A percentile compares a stretch with the other conserved stretches of the same genome.
Conservation (phyloP, 2,113 vertebrate species). For the Lamprologus speciosus region DNA sequence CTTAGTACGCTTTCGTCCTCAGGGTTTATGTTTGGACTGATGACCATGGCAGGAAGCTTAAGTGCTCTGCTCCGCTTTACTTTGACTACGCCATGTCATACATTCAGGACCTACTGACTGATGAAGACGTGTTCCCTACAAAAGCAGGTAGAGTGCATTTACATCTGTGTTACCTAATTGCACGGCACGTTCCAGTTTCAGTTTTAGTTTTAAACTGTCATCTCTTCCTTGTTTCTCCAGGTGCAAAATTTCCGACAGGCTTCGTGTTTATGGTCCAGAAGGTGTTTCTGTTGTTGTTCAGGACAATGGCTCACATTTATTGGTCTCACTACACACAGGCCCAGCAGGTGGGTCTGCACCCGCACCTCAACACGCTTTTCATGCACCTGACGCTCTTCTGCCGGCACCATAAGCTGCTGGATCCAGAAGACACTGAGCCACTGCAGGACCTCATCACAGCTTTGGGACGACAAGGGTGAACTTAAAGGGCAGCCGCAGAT, state of each 20-base stretch:
- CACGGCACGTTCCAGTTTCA: not conserved
- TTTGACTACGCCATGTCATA: conserved; percentile 78
- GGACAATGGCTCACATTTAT: conserved; percentile 77
- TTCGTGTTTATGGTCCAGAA: conserved; percentile 75
- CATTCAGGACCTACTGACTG: conserved; percentile 74
- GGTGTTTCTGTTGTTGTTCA: conserved; percentile 74
- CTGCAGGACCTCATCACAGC: conserved; percentile 71
- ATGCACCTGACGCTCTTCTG: conserved; percentile 74
- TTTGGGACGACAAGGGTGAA: conserved; percentile 32
- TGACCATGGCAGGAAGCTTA: conserved; percentile 75
- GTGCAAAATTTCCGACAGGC: conserved; percentile 64
- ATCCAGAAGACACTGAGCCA: conserved; percentile 65
- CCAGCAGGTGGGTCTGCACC: conserved; percentile 69
- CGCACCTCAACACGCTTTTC: conserved; percentile 78
- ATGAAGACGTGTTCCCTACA: conserved; percentile 75
- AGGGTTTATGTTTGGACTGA: conserved; percentile 73
- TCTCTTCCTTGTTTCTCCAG: conserved; percentile 25
- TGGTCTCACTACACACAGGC: conserved; percentile 74
- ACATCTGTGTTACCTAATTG: not conserved
- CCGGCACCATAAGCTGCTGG: conserved; percentile 69
- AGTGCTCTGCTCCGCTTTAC: conserved; percentile 76
- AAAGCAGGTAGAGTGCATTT: conserved; percentile 61
- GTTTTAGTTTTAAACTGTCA: not conserved
- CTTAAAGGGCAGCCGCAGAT: not conserved
- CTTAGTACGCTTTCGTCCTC: not conserved